A percentile compares a stretch with the other conserved stretches of the same genome.
phyloP scores from a whole-genome alignment of 30 jellyfish, hydroid and myxozoan genomes.

The Aurelia aurita region DNA sequence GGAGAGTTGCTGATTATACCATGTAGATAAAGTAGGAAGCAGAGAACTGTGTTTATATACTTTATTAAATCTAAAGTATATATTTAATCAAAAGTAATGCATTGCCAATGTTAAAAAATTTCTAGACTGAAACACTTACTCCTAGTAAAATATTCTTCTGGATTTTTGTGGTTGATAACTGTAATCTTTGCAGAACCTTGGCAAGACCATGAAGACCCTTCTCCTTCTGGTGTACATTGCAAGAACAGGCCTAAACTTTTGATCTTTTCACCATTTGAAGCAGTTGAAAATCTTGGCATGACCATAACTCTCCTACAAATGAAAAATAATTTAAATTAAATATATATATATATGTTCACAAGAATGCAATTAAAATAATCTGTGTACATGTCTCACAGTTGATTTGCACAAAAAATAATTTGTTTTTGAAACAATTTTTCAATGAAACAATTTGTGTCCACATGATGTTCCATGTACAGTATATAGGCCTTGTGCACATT shows the following conservation, averaged over 20 bases:
- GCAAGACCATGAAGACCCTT: slow-evolving; percentile 97
- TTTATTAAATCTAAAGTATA: not conserved
- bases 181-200: slow-evolving; percentile 94
- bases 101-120: too few relatives aligned
- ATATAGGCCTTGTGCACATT: too few relatives aligned
- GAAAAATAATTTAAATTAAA: not conserved
- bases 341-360: not conserved
- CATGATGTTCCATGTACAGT: too few relatives aligned
- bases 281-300: slow-evolving; percentile 90
- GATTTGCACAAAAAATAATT: too few relatives aligned
- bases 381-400: too few relatives aligned
- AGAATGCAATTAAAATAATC: not conserved
- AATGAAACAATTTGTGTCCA: too few relatives aligned
- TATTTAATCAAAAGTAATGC: not conserved
- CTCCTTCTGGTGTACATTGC: slow-evolving; percentile 95
- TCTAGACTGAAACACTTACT: slow-evolving; percentile 51
- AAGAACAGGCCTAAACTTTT: slow-evolving; percentile 89
- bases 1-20: too few relatives aligned
- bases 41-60: not conserved
- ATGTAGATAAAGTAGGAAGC: not conserved
- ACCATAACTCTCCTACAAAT: slow-evolving; percentile 91
- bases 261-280: slow-evolving; percentile 70
- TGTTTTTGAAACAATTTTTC: too few relatives aligned
- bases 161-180: slow-evolving; percentile 72
- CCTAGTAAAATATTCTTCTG: slow-evolving; percentile 79